Base-by-base conservation (phyloP, 2,113 vertebrate genomes). In the Coptodon rendalli region DNA sequence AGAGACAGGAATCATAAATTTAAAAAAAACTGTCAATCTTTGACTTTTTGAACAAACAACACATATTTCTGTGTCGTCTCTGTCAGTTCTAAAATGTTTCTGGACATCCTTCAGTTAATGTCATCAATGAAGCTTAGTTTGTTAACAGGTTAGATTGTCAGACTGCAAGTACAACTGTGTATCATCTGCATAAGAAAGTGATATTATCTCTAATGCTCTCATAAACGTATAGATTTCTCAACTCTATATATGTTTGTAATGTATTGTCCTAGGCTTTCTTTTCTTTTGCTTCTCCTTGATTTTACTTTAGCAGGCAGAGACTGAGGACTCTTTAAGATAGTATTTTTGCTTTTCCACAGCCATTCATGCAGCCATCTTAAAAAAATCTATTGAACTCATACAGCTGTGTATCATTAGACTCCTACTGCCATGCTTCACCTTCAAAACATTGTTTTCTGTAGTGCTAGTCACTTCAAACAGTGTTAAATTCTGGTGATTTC, bases 21-120 rank as follows among this genome's bases (percentile, higher is more conserved):
- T 0, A 0, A 54, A 54, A 12, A 22, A 6, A 1, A 4, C 4
- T 59, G 3, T 61, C 29, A 31, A 31, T 31, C 8, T 61, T 29
- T 61, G 0, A 61, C 2, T 0, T 0, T 31, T 61, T 61, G 8
- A 9, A 36, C 9, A n/a, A 66, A 66, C 17, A 36, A 36, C 61
- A 34, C n/a, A 57, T 36, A 36, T 66, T 66, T 66, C 31, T 66
- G 9, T 63, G 29, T 61, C 9, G 9, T 36, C 59, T 13, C 22
- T 7, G 22, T 27, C 54, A 36, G 31, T 1, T 63, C 59, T 63
- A 36, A 63, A 34, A n/a, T 11, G 3, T 36, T 63, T 63, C 59
- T 36, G 29, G 59, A 34, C 31, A 63, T 36, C 31, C 31, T 2
- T 34, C 29, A 63, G 31, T n/a, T 63, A 36, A 63, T 1, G 2